These are phyloP conservation scores for Scyliorhinus canicula DNA, from an alignment of 2,797 vertebrate species.

Conservation along the genomic window DNA sequence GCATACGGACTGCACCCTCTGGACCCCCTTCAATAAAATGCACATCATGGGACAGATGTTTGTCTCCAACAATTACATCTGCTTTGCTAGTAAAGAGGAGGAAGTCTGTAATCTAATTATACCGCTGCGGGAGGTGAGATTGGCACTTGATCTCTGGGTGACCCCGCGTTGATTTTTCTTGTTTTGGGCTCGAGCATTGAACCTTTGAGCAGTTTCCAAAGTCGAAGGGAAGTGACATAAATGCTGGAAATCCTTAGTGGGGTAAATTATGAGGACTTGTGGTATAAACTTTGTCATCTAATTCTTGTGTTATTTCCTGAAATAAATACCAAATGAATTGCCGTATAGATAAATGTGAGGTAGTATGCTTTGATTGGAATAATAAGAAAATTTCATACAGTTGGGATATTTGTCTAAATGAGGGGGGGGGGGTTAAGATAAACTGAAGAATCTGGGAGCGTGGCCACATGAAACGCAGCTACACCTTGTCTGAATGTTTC, in stretches of 20 bases:
- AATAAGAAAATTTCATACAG: background rate
- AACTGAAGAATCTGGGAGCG: background rate
- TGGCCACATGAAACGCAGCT: background rate
- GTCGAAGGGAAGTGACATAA: too few species aligned
- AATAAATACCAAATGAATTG: background rate
- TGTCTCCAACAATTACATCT: slow-evolving; percentile 96
- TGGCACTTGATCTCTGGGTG: background rate
- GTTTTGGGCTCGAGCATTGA: too few species aligned
- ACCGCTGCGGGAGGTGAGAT: slow-evolving; percentile 80
- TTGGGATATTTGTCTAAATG: background rate
- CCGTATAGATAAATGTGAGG: background rate
- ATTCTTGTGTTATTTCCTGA: background rate
- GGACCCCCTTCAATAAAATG: slow-evolving; percentile 89
- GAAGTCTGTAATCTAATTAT: slow-evolving; percentile 90
- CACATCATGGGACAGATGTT: slow-evolving; percentile 91
- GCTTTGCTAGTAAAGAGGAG: slow-evolving; percentile 86
- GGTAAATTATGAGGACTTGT: too few species aligned
- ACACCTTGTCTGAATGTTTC: background rate
- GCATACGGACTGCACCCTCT: slow-evolving; percentile 90
- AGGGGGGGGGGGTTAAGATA: background rate
- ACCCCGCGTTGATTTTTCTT: background rate
- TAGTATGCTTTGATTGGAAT: background rate
- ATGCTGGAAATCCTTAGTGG: too few species aligned
- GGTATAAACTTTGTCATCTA: background rate
- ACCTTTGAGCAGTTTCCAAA: too few species aligned